Evolutionary conservation across 2,888 invertebrate genomes (phyloP).

Genomic region (Melieria picta): DNA sequence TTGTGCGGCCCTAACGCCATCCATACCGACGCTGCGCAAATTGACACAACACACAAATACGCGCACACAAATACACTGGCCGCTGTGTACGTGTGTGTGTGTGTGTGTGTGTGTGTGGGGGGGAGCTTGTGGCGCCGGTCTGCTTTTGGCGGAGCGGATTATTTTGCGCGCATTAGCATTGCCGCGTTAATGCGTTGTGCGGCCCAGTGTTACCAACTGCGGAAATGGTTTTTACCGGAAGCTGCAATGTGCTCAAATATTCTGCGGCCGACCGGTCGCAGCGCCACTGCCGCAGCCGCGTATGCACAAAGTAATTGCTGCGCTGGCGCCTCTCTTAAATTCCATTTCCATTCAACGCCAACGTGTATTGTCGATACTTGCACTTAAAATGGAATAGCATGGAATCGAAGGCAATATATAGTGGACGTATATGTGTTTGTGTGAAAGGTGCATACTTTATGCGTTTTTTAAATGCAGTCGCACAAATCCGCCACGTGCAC

Average conservation of each 20-base stretch:
- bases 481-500: too few relatives aligned
- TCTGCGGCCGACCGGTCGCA: not conserved
- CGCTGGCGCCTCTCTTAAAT: slow-evolving; percentile 10
- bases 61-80: not conserved
- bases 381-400: not conserved
- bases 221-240: not conserved
- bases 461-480: not conserved
- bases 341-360: slow-evolving; percentile 6
- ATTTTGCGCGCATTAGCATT: too few relatives aligned
- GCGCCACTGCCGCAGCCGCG: not conserved
- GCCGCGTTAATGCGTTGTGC: not conserved
- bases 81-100: not conserved
- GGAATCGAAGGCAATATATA: not conserved
- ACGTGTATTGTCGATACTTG: not conserved
- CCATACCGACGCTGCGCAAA: not conserved
- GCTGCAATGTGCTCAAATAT: not conserved
- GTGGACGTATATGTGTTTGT: not conserved
- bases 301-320: slow-evolving; percentile 23
- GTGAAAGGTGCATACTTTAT: not conserved
- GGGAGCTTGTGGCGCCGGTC: not conserved
- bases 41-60: too few relatives aligned
- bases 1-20: not conserved
- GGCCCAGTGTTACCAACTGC: not conserved
- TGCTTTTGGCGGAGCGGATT: not conserved
- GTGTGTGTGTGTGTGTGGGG: not conserved